Conservation (phyloP, 2,113 vertebrate genomes). For the Austrofundulus limnaeus region DNA sequence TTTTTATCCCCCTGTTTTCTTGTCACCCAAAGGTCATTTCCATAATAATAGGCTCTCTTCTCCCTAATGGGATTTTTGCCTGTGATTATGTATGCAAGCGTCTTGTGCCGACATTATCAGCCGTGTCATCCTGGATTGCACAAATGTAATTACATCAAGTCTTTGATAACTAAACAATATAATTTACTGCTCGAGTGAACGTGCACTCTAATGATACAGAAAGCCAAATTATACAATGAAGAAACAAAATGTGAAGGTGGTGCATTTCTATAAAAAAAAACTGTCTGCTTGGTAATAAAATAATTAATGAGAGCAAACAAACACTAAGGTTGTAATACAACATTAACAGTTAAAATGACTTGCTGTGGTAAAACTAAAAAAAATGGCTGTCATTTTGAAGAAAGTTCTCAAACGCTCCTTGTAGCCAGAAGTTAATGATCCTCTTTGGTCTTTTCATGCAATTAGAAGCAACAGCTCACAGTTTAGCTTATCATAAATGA, state of each 20-base stretch:
- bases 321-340: slow-evolving; percentile 9
- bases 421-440: not conserved
- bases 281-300: slow-evolving; percentile 13
- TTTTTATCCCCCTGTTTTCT: slow-evolving; percentile 70
- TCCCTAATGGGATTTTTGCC: slow-evolving; percentile 74
- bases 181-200: slow-evolving; percentile 70
- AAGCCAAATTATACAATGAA: slow-evolving; percentile 44
- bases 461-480: not conserved
- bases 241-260: slow-evolving; percentile 30
- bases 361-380: not conserved
- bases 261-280: slow-evolving; percentile 17
- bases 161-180: slow-evolving; percentile 77
- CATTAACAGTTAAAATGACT: not conserved
- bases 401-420: not conserved
- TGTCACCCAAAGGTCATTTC: slow-evolving; percentile 77
- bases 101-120: slow-evolving; percentile 70
- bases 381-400: not conserved
- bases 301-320: slow-evolving; percentile 31
- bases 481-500: not conserved
- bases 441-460: not conserved
- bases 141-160: slow-evolving; percentile 76
- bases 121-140: slow-evolving; percentile 69
- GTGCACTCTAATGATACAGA: slow-evolving; percentile 35
- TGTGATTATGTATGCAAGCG: slow-evolving; percentile 71
- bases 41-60: slow-evolving; percentile 74